phyloP scores from a whole-genome alignment of 2,888 invertebrate species.

The Tinea trinotella region DNA sequence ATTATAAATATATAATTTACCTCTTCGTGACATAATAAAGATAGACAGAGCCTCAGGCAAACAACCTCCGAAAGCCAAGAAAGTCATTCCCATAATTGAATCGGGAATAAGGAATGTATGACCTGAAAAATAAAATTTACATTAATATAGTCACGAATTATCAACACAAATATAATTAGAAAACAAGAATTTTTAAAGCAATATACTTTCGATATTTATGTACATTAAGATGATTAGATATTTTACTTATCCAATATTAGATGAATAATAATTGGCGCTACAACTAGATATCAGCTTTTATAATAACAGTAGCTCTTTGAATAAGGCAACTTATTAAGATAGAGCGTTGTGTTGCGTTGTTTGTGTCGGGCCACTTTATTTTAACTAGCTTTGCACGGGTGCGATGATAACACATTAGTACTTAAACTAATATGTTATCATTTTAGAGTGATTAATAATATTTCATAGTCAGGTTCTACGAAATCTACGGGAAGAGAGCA shows the following conservation, averaged over 20 bases:
- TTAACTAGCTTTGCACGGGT: no score
- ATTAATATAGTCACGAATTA: slow-evolving; percentile 4
- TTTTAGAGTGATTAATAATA: no score
- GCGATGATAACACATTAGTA: no score
- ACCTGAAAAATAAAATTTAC: slow-evolving; percentile 66
- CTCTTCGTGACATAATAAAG: slow-evolving; percentile 87
- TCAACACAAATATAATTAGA: neutral
- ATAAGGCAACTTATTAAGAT: no score
- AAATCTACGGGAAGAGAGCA: no score
- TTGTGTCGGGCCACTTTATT: no score
- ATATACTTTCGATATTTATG: neutral
- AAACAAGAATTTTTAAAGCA: neutral
- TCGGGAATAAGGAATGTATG: slow-evolving; percentile 86
- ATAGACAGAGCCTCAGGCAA: slow-evolving; percentile 87
- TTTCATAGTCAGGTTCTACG: no score
- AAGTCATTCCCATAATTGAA: slow-evolving; percentile 92
- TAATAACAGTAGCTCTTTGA: no score
- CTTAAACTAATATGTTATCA: no score
- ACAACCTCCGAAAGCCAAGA: slow-evolving; percentile 91
- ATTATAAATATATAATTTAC: slow-evolving; percentile 48
- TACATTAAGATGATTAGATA: slow-evolving; percentile 8
- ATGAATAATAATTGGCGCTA: neutral
- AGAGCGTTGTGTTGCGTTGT: no score
- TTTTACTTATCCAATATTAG: neutral
- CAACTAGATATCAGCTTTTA: no score